These are phyloP conservation scores for Arion vulgaris DNA, from an alignment of 1,140 invertebrate species.

Conservation along the genomic window DNA sequence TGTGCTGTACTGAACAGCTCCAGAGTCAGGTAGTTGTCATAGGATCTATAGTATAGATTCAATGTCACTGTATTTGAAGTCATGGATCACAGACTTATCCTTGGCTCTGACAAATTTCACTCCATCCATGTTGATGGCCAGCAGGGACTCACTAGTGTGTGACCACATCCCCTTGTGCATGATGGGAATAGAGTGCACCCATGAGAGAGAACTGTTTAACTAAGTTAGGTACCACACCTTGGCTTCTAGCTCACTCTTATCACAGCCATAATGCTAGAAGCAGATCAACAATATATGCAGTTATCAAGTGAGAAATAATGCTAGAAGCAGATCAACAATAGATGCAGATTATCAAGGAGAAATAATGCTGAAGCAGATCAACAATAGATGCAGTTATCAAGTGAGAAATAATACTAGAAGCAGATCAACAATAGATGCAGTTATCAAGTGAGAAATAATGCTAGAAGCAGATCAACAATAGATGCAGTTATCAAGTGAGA, in stretches of 20 bases:
- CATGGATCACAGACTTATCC: slow-evolving; percentile 67
- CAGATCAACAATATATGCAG: too few species aligned
- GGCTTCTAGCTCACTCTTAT: slow-evolving; percentile 90
- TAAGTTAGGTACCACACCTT: slow-evolving; percentile 95
- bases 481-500: too few species aligned
- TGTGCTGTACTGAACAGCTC: slow-evolving; percentile 78
- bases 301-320: too few species aligned
- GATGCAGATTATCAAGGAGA: too few species aligned
- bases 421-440: too few species aligned
- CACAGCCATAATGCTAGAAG: slow-evolving; percentile 87
- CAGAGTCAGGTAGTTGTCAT: slow-evolving; percentile 91
- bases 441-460: too few species aligned
- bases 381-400: too few species aligned
- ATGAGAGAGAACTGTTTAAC: slow-evolving; percentile 97
- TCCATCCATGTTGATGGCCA: slow-evolving; percentile 93
- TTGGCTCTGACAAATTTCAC: slow-evolving; percentile 74
- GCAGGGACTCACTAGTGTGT: slow-evolving; percentile 81
- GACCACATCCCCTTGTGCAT: slow-evolving; percentile 93
- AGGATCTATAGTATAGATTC: slow-evolving; percentile 86
- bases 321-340: too few species aligned
- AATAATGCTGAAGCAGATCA: too few species aligned
- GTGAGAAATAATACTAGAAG: too few species aligned
- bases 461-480: too few species aligned
- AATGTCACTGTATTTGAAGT: slow-evolving; percentile 64
- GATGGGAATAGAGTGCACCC: slow-evolving; percentile 93